These are phyloP conservation scores for Dromaius novaehollandiae DNA, from an alignment of 2,113 vertebrate species.

Conservation along the genomic window DNA sequence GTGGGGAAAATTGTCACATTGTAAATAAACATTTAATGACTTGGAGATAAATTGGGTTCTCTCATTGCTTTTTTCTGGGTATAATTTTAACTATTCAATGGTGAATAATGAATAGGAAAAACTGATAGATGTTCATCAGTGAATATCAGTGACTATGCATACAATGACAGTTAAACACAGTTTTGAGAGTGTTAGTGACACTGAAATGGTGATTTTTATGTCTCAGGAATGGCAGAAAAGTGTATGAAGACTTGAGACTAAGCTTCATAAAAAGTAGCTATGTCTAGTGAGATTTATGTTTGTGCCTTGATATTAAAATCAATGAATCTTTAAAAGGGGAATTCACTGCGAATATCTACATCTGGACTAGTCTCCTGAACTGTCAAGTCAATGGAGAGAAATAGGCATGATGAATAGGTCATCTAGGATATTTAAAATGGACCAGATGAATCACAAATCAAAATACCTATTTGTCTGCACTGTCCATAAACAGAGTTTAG, in stretches of 20 bases:
- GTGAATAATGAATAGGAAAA: not conserved
- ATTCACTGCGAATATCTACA: not conserved
- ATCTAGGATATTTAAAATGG: not conserved
- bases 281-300: not conserved
- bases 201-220: not conserved
- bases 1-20: not conserved
- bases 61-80: not conserved
- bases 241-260: not conserved
- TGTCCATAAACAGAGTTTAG: not conserved
- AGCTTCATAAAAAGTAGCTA: not conserved
- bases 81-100: not conserved
- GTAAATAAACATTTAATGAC: not conserved
- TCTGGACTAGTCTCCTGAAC: not conserved
- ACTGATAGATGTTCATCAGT: not conserved
- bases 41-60: not conserved
- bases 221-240: not conserved
- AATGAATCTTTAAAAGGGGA: not conserved
- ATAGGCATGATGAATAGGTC: not conserved
- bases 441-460: not conserved
- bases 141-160: not conserved
- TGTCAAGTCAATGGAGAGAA: not conserved
- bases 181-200: not conserved
- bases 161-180: not conserved
- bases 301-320: not conserved
- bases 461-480: not conserved